Evolutionary conservation across 1,140 invertebrate species (phyloP), one percentile per base, ranked within the genome.

Genomic region (Halyomorpha halys): DNA sequence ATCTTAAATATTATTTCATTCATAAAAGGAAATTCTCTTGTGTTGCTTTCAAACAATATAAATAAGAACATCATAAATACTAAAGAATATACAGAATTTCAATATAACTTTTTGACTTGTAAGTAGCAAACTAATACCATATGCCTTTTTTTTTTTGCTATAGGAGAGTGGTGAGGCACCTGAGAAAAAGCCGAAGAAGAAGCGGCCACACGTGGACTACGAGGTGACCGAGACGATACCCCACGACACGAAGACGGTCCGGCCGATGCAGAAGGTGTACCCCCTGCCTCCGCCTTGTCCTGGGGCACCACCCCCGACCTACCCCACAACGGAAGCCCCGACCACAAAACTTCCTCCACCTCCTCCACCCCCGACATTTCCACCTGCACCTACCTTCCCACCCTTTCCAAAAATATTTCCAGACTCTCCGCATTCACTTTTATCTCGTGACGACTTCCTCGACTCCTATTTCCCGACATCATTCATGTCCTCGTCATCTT

Each of bases 401-500:
- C 21, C n/a, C 11, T 49, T 21, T 16, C n/a, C 47, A 6, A 18
- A 49, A 18, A 21, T 18, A 21, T 21, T 49, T 49, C 47, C 21
- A 11, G n/a, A 21, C 21, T 21, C 47, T 21, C 21, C 47, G 1
- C 9, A 6, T 16, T 21, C 47, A 6, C 47, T 21, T 49, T 6
- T 49, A 49, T 19, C n/a, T n/a, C 47, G n/a, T 6, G 21, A 19
- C 6, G n/a, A 18, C 6, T 49, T 49, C 47, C 47, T 49, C 14
- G 53, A 56, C 14, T 56, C 53, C 15, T 56, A 56, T 23, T 56
- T 56, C 21, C 53, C 53, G 8, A 56, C 53, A 14, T 56, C 53
- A 15, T 56, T 23, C 16, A 19, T 21, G n/a, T 49, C 47, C 11
- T 49, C 19, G 3, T 49, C 47, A 13, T 11, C 6, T 39, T 39